A percentile compares a stretch with the other conserved stretches of the same genome.
phyloP scores from a whole-genome alignment of 2,797 vertebrate species.

The Neopelma chrysocephalum region DNA sequence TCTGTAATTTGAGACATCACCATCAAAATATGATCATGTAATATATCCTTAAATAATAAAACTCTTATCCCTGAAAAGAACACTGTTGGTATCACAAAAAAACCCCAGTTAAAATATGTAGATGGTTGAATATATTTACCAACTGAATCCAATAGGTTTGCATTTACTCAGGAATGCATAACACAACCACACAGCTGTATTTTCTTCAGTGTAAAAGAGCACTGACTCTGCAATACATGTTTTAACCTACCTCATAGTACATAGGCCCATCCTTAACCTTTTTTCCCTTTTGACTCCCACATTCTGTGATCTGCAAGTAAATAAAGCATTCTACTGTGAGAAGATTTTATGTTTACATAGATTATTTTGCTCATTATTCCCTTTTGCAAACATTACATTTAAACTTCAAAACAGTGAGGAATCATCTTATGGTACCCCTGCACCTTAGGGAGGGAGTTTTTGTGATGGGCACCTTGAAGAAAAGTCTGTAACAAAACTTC shows the following conservation, averaged over 20 bases:
- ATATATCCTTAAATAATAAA: not conserved
- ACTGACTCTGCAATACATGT: not conserved
- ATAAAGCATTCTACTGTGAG: not conserved
- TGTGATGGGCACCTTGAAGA: not conserved
- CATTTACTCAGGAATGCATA: not conserved
- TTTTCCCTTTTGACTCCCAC: slow-evolving; percentile 62
- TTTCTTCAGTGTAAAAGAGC: not conserved
- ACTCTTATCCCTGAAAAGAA: not conserved
- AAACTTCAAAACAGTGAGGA: not conserved
- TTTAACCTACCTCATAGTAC: slow-evolving; percentile 75
- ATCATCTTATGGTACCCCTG: not conserved
- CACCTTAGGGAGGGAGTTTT: not conserved
- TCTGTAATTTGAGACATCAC: not conserved
- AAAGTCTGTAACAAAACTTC: not conserved
- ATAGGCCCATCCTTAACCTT: slow-evolving; percentile 54
- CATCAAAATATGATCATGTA: not conserved
- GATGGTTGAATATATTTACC: not conserved
- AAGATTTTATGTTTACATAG: not conserved
- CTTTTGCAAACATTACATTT: not conserved
- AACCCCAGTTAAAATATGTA: not conserved
- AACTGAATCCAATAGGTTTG: not conserved
- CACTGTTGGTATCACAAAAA: not conserved
- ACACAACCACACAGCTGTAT: not conserved
- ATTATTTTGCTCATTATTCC: not conserved
- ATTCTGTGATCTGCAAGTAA: slow-evolving; percentile 71